Evolutionary conservation across 2,888 invertebrate species (phyloP).

Genomic region (Sycophila texana): DNA sequence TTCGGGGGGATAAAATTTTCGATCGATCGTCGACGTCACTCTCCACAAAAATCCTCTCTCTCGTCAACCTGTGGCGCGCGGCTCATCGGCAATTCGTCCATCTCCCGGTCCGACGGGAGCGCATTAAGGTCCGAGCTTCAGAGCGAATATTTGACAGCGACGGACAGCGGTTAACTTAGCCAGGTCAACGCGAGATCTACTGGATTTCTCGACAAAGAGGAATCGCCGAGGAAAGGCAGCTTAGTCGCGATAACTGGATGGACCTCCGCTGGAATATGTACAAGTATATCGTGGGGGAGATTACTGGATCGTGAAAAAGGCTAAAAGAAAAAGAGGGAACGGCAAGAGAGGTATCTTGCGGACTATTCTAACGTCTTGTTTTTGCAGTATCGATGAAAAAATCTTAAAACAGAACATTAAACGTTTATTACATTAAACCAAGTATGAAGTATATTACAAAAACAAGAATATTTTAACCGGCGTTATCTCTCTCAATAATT

Average conservation of each 20-base stretch:
- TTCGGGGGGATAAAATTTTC: constrained; percentile 23
- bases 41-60: neutral
- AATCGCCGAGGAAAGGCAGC: constrained; percentile 1
- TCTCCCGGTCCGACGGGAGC: constrained; percentile 36
- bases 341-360: neutral
- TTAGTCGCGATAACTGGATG: neutral
- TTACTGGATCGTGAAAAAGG: neutral
- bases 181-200: neutral
- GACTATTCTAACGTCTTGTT: no score
- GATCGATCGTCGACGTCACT: constrained; percentile 34
- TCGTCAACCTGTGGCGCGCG: constrained; percentile 13
- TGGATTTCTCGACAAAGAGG: constrained; percentile 27
- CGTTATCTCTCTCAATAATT: no score
- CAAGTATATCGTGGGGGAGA: neutral
- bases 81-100: constrained; percentile 31
- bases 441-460: no score
- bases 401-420: neutral
- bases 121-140: constrained; percentile 34
- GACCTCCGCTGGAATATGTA: no score
- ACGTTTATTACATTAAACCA: no score
- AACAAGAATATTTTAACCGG: no score
- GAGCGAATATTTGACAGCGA: constrained; percentile 45
- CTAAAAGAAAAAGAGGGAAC: neutral
- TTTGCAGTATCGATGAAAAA: no score
- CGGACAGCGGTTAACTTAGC: constrained; percentile 4